Evolutionary conservation across 2,888 invertebrate genomes (phyloP).

Genomic region (Hypolimnas misippus): DNA sequence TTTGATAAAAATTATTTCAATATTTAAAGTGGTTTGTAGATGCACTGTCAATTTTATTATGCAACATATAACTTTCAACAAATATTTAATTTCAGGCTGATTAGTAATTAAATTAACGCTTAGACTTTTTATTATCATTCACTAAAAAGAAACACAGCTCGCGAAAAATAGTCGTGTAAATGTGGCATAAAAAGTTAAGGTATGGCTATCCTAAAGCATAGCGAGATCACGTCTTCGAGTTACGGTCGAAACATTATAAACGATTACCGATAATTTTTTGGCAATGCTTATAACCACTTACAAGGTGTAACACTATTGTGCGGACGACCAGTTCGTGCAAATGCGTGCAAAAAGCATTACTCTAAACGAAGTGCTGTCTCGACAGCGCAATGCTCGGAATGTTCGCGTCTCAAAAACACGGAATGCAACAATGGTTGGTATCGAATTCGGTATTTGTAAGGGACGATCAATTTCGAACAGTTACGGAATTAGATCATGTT

Average conservation of each 20-base stretch:
- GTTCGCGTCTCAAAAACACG: slow-evolving; percentile 51
- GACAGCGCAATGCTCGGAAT: slow-evolving; percentile 49
- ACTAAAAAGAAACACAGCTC: background rate
- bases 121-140: too few species aligned
- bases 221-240: slow-evolving; percentile 14
- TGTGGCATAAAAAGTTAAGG: background rate
- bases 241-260: slow-evolving; percentile 8
- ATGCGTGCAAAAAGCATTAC: slow-evolving; percentile 50
- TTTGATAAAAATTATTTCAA: too few species aligned
- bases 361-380: slow-evolving; percentile 46
- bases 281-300: slow-evolving; percentile 40
- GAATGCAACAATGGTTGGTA: slow-evolving; percentile 58
- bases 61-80: too few species aligned
- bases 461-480: slow-evolving; percentile 44
- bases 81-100: too few species aligned
- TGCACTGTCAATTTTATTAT: too few species aligned
- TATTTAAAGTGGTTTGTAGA: too few species aligned
- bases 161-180: background rate
- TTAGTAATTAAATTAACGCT: too few species aligned
- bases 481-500: slow-evolving; percentile 39
- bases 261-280: slow-evolving; percentile 26
- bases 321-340: slow-evolving; percentile 43
- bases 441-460: slow-evolving; percentile 51
- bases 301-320: slow-evolving; percentile 46
- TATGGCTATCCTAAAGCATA: slow-evolving; percentile 2